These are phyloP conservation scores for Chironomus tepperi DNA, from an alignment of 1,140 invertebrate species.

Conservation along the genomic window DNA sequence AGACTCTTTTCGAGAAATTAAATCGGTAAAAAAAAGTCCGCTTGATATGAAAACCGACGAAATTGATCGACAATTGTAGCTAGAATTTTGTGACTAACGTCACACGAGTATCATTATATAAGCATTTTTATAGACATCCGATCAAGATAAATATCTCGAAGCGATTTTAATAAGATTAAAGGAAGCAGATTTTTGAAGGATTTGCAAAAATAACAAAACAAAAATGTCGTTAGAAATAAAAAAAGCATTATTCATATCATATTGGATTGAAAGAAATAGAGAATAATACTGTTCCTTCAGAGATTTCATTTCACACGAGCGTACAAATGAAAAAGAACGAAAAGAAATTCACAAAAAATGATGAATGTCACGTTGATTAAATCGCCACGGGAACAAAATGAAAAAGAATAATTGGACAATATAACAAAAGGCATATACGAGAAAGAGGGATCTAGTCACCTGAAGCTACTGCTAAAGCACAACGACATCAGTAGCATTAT, in stretches of 20 bases:
- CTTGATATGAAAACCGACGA: too few species aligned
- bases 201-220: neutral
- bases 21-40: too few species aligned
- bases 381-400: neutral
- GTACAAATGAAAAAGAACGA: neutral
- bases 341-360: neutral
- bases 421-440: neutral
- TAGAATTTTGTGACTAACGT: too few species aligned
- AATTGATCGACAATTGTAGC: too few species aligned
- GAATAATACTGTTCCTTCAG: neutral
- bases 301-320: neutral
- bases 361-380: conserved; percentile 13
- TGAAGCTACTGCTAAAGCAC: neutral
- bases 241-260: neutral
- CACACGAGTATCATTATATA: too few species aligned
- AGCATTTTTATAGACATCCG: neutral
- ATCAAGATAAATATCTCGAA: neutral
- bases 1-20: too few species aligned
- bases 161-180: neutral
- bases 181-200: neutral
- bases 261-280: neutral
- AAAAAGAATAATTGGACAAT: neutral
- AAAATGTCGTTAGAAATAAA: neutral
- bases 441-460: neutral
- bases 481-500: neutral